Conservation (phyloP, 1,140 invertebrate species). For the Triops longicaudatus region DNA sequence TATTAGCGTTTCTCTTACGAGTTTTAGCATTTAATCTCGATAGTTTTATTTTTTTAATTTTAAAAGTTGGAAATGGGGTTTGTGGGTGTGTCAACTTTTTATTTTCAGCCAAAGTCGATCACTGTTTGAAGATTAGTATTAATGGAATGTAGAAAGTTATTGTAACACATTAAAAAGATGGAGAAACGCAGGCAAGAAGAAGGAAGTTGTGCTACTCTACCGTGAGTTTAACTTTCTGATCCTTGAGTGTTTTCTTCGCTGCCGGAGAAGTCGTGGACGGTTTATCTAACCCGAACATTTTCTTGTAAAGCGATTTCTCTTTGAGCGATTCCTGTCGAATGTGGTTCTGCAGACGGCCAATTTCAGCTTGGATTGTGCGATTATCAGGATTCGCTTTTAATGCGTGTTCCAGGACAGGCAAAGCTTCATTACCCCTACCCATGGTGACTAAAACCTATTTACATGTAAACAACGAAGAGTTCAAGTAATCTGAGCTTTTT, state of each 20-base stretch:
- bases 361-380: slow-evolving; percentile 49
- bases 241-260: background rate
- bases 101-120: background rate
- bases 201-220: slow-evolving; percentile 17
- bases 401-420: slow-evolving; percentile 49
- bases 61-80: background rate
- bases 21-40: too few species aligned
- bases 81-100: background rate
- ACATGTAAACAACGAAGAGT: background rate
- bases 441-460: slow-evolving; percentile 52
- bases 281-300: slow-evolving; percentile 49
- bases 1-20: too few species aligned
- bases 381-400: slow-evolving; percentile 50
- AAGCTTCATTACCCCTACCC: slow-evolving; percentile 52
- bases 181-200: background rate
- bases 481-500: background rate
- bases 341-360: slow-evolving; percentile 49
- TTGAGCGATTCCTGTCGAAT: slow-evolving; percentile 46
- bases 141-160: background rate
- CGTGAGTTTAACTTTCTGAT: slow-evolving; percentile 23
- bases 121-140: background rate
- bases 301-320: slow-evolving; percentile 54
- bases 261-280: slow-evolving; percentile 22
- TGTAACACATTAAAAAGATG: background rate
- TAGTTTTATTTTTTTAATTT: too few species aligned